Percentiles rank a stretch among this genome's conserved stretches.
Evolutionary conservation across 2,888 invertebrate species (phyloP).

Genomic region (Pseudococcus viburni): DNA sequence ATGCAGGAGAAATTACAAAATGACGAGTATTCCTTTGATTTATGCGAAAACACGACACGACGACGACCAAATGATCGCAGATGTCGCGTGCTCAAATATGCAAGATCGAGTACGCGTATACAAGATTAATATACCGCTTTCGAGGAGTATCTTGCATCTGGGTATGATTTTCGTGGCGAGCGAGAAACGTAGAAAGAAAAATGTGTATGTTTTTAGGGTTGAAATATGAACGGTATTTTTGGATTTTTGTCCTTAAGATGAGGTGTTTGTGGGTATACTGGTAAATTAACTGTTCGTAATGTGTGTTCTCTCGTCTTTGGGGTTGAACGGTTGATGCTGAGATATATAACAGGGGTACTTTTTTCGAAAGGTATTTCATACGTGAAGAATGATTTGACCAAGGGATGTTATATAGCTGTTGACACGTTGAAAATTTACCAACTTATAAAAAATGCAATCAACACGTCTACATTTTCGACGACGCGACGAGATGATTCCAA

Average conservation of each 20-base stretch:
- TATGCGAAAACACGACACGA: conserved; percentile 22
- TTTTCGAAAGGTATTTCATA: background rate
- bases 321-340: background rate
- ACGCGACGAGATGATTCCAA: too few species aligned
- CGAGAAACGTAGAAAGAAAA: background rate
- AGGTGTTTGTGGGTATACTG: background rate
- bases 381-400: conserved; percentile 1
- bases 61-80: conserved; percentile 15
- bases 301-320: background rate
- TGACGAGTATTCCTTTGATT: background rate
- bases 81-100: conserved; percentile 27
- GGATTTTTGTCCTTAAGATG: background rate
- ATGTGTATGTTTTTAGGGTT: background rate
- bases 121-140: background rate
- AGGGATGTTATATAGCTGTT: background rate
- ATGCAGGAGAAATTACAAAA: background rate
- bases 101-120: background rate
- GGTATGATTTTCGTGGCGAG: background rate
- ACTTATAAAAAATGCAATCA: too few species aligned
- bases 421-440: too few species aligned
- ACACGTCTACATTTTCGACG: too few species aligned
- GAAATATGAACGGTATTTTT: conserved; percentile 31
- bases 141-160: background rate
- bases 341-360: background rate
- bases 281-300: background rate